Evolutionary conservation across 2,888 invertebrate genomes (phyloP), one percentile per base, ranked within the genome.

Genomic region (Netelia melanura): DNA sequence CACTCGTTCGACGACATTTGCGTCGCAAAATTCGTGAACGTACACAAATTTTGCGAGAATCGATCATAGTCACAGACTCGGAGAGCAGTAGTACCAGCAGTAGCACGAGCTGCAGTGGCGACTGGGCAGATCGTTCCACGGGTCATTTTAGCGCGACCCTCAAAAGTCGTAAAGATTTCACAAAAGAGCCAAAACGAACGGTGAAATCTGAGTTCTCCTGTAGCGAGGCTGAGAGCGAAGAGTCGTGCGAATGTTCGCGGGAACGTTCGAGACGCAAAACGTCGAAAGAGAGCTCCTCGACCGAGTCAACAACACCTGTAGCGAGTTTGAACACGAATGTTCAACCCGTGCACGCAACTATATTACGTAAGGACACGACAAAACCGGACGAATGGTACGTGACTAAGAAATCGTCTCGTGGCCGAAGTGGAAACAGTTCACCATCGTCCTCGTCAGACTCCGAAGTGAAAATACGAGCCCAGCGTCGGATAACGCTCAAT

Each of bases 361-460:
- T 86, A 52, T 61, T 83, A 21, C 77, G 83, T 3, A 87, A 84
- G n/a, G 70, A 84, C 52, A 54, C 62, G 1, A n/a, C 58, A 2
- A 81, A 82, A 14, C 83, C 81, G 43, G 74, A 84, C 74, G 85
- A 82, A 54, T 86, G 86, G 85, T 82, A 87, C 71, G 76, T 84
- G 14, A 78, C 83, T 61, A 85, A 72, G 64, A 74, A 44, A 56
- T 10, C 25, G 1, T 61, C 71, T 11, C 64, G 78, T 38, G 75
- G 62, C 10, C 72, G 64, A 64, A 75, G 78, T 65, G 72, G 74
- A n/a, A 81, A 61, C 65, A 72, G 76, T 68, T 78, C 70, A 17
- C 76, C 76, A n/a, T 14, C 54, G 25, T 10, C 52, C 1, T 14
- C 54, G 25, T 10, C 52, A 0, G 14, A 8, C 11, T 38, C 48